Percentiles rank a stretch among this genome's conserved stretches.
These are phyloP conservation scores for Lasioglossum morio DNA, from an alignment of 2,888 invertebrate species.

Conservation along the genomic window DNA sequence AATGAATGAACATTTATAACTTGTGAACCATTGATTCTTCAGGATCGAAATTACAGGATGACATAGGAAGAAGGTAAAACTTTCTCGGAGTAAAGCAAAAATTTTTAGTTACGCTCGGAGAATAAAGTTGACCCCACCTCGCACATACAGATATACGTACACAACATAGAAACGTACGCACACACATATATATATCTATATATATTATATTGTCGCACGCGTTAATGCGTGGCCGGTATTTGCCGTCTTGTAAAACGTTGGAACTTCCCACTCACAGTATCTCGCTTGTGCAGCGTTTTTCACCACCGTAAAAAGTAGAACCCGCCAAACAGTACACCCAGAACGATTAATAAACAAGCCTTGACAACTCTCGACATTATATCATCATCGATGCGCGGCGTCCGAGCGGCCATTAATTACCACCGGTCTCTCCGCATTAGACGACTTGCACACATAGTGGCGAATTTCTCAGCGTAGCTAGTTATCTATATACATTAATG, in stretches of 20 bases:
- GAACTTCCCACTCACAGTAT: conserved; percentile 83
- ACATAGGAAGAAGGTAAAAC: no score
- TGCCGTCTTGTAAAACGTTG: conserved; percentile 82
- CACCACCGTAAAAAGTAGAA: conserved; percentile 84
- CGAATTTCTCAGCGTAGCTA: conserved; percentile 48
- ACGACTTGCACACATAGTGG: conserved; percentile 50
- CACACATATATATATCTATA: conserved; percentile 58
- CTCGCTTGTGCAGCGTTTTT: conserved; percentile 85
- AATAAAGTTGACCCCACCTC: no score
- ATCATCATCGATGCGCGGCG: conserved; percentile 69
- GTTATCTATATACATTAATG: conserved; percentile 36
- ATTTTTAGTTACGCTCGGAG: no score
- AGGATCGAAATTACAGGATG: no score
- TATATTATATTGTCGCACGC: conserved; percentile 75
- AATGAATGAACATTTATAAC: no score
- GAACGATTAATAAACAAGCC: conserved; percentile 44
- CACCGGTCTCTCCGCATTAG: conserved; percentile 46
- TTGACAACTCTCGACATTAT: conserved; percentile 57
- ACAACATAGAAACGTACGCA: not conserved
- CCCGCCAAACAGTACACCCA: conserved; percentile 77
- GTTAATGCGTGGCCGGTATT: conserved; percentile 73
- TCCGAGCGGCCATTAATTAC: conserved; percentile 3
- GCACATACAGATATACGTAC: not conserved
- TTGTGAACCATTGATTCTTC: no score
- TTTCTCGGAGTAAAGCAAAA: no score